Conservation (phyloP, 2,888 invertebrate genomes). For the Spialia ferax region DNA sequence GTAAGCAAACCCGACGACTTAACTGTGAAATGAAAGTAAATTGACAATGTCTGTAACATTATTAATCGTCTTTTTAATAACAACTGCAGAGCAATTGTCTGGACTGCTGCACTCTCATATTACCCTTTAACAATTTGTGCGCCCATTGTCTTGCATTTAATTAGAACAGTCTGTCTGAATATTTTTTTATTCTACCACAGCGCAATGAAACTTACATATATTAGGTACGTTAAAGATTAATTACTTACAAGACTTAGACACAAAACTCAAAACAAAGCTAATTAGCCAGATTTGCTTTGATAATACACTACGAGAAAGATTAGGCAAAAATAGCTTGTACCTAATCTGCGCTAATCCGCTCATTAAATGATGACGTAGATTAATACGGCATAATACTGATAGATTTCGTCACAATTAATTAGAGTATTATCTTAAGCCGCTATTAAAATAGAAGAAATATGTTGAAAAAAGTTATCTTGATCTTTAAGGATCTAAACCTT, state of each 20-base stretch:
- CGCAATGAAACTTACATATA: background rate
- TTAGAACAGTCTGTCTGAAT: constrained; percentile 1
- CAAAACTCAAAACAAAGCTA: background rate
- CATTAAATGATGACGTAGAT: constrained; percentile 13
- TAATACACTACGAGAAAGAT: background rate
- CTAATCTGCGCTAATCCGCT: constrained; percentile 8
- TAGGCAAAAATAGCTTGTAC: constrained; percentile 11
- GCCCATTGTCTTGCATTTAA: constrained; percentile 16
- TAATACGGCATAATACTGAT: background rate
- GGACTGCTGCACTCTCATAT: constrained; percentile 20
- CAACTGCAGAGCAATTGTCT: constrained; percentile 16
- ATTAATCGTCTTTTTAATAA: constrained; percentile 35
- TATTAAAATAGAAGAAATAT: background rate
- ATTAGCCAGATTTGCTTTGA: constrained; percentile 17
- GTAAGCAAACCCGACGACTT: constrained; percentile 29
- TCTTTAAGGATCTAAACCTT: too few species aligned
- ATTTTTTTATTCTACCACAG: background rate
- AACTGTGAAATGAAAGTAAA: constrained; percentile 41
- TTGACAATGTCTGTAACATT: constrained; percentile 37
- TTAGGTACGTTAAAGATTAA: constrained; percentile 4
- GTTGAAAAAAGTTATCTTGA: too few species aligned
- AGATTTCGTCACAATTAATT: background rate
- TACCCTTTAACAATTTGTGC: constrained; percentile 20
- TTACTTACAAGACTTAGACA: background rate
- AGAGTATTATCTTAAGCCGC: background rate